Percentiles rank a stretch among this genome's conserved stretches.
phyloP scores from a whole-genome alignment of 2,797 vertebrate species.

The Enteromius radiatus region DNA sequence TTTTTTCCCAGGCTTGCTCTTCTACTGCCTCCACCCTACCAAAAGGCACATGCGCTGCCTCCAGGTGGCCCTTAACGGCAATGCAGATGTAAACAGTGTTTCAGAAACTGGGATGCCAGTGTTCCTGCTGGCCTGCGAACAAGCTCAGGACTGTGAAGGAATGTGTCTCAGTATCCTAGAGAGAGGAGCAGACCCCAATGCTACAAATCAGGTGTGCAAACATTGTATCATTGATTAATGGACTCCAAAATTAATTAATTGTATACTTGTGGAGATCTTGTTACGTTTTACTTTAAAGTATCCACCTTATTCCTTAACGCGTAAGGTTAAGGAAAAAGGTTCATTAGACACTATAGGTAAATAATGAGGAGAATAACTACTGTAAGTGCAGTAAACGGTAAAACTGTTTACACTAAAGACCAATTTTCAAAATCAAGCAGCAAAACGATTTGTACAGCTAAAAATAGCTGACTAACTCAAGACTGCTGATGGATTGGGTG shows the following conservation, averaged over 20 bases:
- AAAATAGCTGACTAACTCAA: neutral
- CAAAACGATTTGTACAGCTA: too few relatives aligned
- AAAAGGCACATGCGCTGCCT: constrained; percentile 83
- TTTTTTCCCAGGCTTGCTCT: constrained; percentile 82
- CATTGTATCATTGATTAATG: neutral
- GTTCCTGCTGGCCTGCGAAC: constrained; percentile 86
- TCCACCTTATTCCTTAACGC: too few relatives aligned
- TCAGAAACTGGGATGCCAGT: constrained; percentile 79
- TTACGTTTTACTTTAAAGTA: too few relatives aligned
- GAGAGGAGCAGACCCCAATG: constrained; percentile 85
- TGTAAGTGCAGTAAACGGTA: too few relatives aligned
- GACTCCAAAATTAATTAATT: neutral
- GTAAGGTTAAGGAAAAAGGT: too few relatives aligned
- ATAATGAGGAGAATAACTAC: too few relatives aligned
- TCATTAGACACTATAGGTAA: too few relatives aligned
- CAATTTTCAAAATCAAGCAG: too few relatives aligned
- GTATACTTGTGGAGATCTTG: neutral
- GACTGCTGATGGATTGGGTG: neutral
- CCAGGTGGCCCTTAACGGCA: constrained; percentile 79
- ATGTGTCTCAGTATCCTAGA: constrained; percentile 85
- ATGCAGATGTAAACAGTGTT: constrained; percentile 87
- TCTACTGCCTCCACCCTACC: constrained; percentile 89
- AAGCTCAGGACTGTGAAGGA: constrained; percentile 75
- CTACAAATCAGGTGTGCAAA: constrained; percentile 74
- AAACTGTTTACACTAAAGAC: too few relatives aligned